Percentiles rank a stretch among this genome's conserved stretches.
These are phyloP conservation scores for Sebastes itinus DNA, from an alignment of 2,797 vertebrate species.

Conservation along the genomic window DNA sequence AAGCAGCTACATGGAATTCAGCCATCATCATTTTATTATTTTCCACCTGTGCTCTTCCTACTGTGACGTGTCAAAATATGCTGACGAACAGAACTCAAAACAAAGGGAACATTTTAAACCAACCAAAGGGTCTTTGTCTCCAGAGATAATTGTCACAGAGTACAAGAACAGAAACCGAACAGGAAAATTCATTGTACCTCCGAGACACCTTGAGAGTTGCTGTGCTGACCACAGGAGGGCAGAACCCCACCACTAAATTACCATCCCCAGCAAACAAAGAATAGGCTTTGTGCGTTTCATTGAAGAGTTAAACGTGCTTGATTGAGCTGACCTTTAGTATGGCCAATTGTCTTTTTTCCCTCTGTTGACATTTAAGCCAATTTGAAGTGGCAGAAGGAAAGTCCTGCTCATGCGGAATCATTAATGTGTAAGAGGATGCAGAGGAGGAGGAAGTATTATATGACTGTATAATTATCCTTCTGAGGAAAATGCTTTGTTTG, in stretches of 20 bases:
- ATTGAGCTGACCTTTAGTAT: conserved; percentile 59
- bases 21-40: not conserved
- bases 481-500: conserved; percentile 70
- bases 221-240: conserved; percentile 82
- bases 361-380: conserved; percentile 52
- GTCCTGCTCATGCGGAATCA: conserved; percentile 49
- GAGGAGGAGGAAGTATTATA: conserved; percentile 69
- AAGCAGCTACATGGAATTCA: not conserved
- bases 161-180: conserved; percentile 6
- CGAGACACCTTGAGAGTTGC: conserved; percentile 59
- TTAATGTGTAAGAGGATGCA: conserved; percentile 56
- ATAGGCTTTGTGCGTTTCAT: conserved; percentile 38
- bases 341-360: conserved; percentile 19
- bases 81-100: conserved; percentile 4
- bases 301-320: conserved; percentile 46
- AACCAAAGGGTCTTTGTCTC: conserved; percentile 21
- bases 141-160: not conserved
- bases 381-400: conserved; percentile 57
- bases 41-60: not conserved
- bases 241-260: conserved; percentile 76
- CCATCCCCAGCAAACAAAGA: conserved; percentile 19
- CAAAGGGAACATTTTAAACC: not conserved
- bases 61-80: not conserved
- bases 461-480: conserved; percentile 71
- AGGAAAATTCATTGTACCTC: conserved; percentile 31